These are phyloP conservation scores for Aproaerema taeniolella DNA, from an alignment of 2,888 invertebrate species.

Conservation along the genomic window DNA sequence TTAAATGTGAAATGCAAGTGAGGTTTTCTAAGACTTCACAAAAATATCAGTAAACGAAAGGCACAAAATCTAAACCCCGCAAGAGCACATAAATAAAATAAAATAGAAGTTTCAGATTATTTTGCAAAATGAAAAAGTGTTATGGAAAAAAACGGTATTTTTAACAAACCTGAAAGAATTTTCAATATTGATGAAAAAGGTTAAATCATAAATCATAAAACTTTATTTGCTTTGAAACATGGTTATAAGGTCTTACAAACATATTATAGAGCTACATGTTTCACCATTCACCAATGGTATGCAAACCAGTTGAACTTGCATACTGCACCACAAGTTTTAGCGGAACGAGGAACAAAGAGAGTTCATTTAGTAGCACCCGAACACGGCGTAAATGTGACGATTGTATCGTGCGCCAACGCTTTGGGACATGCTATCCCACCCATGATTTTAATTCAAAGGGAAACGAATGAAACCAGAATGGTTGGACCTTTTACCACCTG, in stretches of 20 bases:
- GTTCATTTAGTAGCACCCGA: constrained; percentile 19
- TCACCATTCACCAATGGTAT: too few species aligned
- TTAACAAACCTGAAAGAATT: constrained; percentile 21
- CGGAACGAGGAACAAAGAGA: constrained; percentile 17
- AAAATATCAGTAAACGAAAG: constrained; percentile 8
- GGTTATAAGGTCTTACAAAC: too few species aligned
- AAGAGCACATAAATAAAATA: constrained; percentile 24
- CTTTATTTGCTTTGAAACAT: too few species aligned
- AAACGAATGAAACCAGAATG: constrained; percentile 17
- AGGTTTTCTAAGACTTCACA: neutral
- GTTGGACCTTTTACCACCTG: constrained; percentile 18
- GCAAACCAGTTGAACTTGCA: constrained; percentile 20
- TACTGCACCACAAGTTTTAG: constrained; percentile 21
- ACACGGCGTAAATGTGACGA: constrained; percentile 21
- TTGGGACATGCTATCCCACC: constrained; percentile 18
- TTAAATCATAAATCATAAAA: too few species aligned
- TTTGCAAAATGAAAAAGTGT: constrained; percentile 20
- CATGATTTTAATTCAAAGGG: constrained; percentile 20
- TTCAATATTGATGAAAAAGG: constrained; percentile 22
- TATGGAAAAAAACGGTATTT: constrained; percentile 24
- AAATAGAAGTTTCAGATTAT: constrained; percentile 19
- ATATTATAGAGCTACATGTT: too few species aligned
- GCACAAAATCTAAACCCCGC: constrained; percentile 22
- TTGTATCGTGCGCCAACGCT: constrained; percentile 22
- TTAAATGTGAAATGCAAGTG: neutral